A percentile compares a stretch with the other conserved stretches of the same genome.
phyloP scores from a whole-genome alignment of 2,888 invertebrate species.

The Scrobipalpa atriplicella region DNA sequence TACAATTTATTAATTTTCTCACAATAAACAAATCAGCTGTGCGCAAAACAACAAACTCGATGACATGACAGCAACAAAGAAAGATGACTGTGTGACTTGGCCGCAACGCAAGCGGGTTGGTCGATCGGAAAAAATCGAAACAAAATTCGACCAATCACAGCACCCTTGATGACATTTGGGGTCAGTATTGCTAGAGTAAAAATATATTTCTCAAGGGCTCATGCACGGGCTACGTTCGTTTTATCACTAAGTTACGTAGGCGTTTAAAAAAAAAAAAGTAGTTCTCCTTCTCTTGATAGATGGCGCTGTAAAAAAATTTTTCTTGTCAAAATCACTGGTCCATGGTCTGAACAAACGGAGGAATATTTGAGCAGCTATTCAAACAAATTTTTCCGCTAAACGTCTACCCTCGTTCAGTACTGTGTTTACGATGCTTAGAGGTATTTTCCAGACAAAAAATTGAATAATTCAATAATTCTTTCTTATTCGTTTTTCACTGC shows the following conservation, averaged over 20 bases:
- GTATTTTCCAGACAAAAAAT: no score
- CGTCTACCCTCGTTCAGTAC: no score
- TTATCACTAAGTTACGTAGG: neutral
- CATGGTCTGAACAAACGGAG: no score
- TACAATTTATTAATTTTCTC: constrained; percentile 30
- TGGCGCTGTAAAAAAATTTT: neutral
- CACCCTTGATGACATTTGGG: constrained; percentile 12
- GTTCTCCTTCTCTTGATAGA: neutral
- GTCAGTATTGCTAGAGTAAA: constrained; percentile 13
- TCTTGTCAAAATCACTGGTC: no score
- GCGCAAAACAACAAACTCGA: constrained; percentile 25
- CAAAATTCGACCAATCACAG: constrained; percentile 28
- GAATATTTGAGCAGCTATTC: no score
- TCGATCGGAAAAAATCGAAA: constrained; percentile 27
- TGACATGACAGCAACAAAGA: constrained; percentile 30
- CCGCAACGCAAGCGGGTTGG: constrained; percentile 27
- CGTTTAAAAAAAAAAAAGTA: neutral
- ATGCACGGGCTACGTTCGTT: constrained; percentile 17
- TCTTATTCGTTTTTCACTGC: no score
- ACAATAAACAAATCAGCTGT: constrained; percentile 33
- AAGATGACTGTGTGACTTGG: neutral
- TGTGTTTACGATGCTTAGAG: no score
- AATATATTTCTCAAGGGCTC: neutral
- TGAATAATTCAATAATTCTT: no score
- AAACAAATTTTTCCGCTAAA: no score